Evolutionary conservation across 2,797 vertebrate genomes (phyloP).

Genomic region (Apogon hyalosoma): DNA sequence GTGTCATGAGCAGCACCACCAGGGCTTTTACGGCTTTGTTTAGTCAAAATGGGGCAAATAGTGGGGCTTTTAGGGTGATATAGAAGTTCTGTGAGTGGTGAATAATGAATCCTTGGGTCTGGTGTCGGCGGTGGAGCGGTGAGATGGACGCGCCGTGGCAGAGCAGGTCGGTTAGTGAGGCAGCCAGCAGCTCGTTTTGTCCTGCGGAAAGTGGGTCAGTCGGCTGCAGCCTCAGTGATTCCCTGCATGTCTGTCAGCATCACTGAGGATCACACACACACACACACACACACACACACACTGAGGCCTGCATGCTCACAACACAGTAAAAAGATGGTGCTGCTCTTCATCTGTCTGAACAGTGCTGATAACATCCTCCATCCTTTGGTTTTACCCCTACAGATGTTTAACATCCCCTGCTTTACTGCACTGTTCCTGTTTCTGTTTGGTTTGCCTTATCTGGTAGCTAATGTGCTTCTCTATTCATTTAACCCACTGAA

Average conservation of each 20-base stretch:
- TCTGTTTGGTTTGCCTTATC: no score
- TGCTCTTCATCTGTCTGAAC: conserved; percentile 8
- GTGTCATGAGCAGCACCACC: conserved; percentile 7
- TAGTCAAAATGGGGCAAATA: background rate
- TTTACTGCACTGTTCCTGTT: no score
- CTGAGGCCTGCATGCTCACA: background rate
- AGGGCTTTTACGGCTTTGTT: conserved; percentile 29
- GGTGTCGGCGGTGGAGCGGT: background rate
- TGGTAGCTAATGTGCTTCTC: no score
- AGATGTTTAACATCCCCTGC: background rate
- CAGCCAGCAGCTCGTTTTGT: conserved; percentile 59
- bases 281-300: conserved; percentile 14
- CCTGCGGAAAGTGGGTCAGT: conserved; percentile 81
- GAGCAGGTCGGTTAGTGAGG: conserved; percentile 35
- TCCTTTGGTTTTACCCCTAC: background rate
- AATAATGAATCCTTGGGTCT: background rate
- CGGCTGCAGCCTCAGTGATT: conserved; percentile 58
- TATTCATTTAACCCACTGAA: no score
- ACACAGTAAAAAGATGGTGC: background rate
- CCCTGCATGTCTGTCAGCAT: conserved; percentile 50
- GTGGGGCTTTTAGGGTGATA: background rate
- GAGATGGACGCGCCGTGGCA: conserved; percentile 37
- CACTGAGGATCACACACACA: conserved; percentile 37
- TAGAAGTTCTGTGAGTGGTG: background rate
- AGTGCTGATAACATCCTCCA: background rate